These are phyloP conservation scores for Thalassoma bifasciatum DNA, from an alignment of 2,113 vertebrate genomes.

Conservation along the genomic window DNA sequence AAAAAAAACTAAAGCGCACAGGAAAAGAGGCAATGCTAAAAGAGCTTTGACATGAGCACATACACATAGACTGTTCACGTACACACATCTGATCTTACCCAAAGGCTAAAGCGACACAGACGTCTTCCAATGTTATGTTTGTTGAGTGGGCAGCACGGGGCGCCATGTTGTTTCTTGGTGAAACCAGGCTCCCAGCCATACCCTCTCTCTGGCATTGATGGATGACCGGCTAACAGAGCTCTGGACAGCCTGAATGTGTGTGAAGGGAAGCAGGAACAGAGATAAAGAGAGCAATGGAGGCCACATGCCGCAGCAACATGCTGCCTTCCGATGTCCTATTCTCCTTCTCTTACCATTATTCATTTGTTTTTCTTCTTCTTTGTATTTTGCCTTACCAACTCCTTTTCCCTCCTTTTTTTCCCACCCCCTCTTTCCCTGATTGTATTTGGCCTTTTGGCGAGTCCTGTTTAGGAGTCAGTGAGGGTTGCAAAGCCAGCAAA, in stretches of 20 bases:
- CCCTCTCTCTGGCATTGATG: conserved; percentile 62
- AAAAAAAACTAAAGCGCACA: background rate
- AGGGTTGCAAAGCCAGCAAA: conserved; percentile 34
- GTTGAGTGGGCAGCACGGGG: conserved; percentile 49
- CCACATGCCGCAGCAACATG: conserved; percentile 35
- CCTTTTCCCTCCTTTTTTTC: background rate
- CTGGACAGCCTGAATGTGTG: conserved; percentile 54
- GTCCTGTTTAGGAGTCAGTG: conserved; percentile 26
- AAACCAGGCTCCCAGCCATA: conserved; percentile 57
- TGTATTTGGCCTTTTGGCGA: conserved; percentile 42
- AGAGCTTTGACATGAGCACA: background rate
- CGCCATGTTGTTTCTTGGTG: conserved; percentile 74
- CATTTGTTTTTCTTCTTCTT: conserved; percentile 5
- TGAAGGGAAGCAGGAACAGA: conserved; percentile 49
- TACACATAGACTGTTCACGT: background rate
- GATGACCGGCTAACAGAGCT: conserved; percentile 54
- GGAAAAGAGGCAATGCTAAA: conserved; percentile 3
- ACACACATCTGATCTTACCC: conserved; percentile 46
- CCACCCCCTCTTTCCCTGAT: conserved; percentile 21
- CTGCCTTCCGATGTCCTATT: conserved; percentile 19
- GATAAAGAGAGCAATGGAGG: conserved; percentile 50
- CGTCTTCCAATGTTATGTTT: conserved; percentile 59
- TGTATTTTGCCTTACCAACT: background rate
- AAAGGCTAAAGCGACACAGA: conserved; percentile 60
- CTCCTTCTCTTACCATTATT: conserved; percentile 4